Percentiles rank a stretch among this genome's conserved stretches.
Evolutionary conservation across 2,113 vertebrate genomes (phyloP).

Genomic region (Etheostoma spectabile): DNA sequence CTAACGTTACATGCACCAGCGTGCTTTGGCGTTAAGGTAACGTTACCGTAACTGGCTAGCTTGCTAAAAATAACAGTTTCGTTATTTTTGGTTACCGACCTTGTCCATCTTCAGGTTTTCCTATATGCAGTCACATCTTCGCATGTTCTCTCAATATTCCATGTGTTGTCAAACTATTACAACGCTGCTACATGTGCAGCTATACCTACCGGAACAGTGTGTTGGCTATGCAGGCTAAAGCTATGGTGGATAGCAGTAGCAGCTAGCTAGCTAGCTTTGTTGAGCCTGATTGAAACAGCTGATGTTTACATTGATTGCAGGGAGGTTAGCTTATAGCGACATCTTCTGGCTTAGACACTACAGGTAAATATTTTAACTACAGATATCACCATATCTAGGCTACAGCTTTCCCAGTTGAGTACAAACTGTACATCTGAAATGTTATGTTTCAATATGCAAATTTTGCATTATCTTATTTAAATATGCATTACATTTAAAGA

Average conservation of each 20-base stretch:
- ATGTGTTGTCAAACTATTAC: neutral
- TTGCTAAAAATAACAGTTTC: neutral
- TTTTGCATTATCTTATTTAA: too few relatives aligned
- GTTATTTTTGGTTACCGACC: conserved; percentile 41
- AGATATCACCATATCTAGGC: too few relatives aligned
- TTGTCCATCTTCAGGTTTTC: conserved; percentile 58
- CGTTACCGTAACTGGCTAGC: conserved; percentile 9
- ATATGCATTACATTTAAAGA: too few relatives aligned
- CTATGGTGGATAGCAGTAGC: conserved; percentile 59
- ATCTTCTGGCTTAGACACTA: neutral
- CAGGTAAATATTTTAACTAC: too few relatives aligned
- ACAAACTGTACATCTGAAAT: too few relatives aligned
- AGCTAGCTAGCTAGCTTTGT: conserved; percentile 8
- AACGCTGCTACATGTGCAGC: neutral
- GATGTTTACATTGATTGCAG: conserved; percentile 35
- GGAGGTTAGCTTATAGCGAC: conserved; percentile 23
- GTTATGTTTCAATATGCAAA: too few relatives aligned
- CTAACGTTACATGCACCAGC: neutral
- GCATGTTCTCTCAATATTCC: neutral
- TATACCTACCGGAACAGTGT: neutral
- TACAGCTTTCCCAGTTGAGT: too few relatives aligned
- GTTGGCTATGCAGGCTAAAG: neutral
- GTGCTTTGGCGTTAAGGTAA: too few relatives aligned
- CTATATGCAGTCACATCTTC: conserved; percentile 34
- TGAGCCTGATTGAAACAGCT: conserved; percentile 27